A percentile compares a stretch with the other conserved stretches of the same genome.
Evolutionary conservation across 2,797 vertebrate genomes (phyloP).

Genomic region (Platalea minor): DNA sequence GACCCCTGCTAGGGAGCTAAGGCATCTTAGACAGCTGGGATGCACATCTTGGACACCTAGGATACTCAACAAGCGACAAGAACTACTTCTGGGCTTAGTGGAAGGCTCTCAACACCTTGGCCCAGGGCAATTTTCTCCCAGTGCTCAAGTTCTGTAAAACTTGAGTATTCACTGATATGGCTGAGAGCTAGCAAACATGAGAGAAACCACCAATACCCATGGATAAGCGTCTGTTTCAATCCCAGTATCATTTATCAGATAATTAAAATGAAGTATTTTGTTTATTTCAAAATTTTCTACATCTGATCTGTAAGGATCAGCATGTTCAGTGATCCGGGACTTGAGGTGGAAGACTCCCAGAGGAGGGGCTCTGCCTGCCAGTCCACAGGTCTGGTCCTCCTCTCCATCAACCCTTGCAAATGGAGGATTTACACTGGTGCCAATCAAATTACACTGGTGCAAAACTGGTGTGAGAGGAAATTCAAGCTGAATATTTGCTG

Average conservation of each 20-base stretch:
- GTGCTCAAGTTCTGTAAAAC: background rate
- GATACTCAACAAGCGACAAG: background rate
- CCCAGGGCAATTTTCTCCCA: background rate
- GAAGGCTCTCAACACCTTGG: background rate
- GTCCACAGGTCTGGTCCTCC: background rate
- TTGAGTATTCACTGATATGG: background rate
- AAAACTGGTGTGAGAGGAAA: background rate
- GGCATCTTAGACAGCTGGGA: background rate
- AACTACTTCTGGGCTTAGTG: background rate
- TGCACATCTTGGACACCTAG: background rate
- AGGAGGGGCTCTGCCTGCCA: background rate
- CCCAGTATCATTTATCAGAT: background rate
- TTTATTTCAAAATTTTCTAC: background rate
- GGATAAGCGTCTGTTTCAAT: background rate
- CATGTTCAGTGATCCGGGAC: background rate
- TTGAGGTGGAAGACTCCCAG: background rate
- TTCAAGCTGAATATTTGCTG: background rate
- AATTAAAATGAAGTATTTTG: background rate
- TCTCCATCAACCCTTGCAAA: background rate
- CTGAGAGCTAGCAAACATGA: background rate
- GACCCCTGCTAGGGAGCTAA: background rate
- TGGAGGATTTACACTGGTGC: background rate
- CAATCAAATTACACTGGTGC: accelerated
- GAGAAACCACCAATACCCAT: background rate
- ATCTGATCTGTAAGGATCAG: background rate